Evolutionary conservation across 2,113 vertebrate genomes (phyloP).

Genomic region (Chrysochloris asiatica): DNA sequence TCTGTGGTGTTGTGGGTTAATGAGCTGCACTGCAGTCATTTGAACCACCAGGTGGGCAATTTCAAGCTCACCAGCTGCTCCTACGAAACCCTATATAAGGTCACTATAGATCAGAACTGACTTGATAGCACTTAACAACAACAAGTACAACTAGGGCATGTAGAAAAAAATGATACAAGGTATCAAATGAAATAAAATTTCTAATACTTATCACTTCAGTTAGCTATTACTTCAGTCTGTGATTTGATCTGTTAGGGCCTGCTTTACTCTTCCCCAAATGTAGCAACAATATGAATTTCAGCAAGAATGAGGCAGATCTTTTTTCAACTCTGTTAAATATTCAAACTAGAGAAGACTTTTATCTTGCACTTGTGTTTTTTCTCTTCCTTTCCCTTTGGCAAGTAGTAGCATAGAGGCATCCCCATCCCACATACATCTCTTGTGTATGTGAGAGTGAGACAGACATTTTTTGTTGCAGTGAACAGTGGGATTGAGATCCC

Average conservation of each 20-base stretch:
- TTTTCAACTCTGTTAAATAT: neutral
- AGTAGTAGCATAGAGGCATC: neutral
- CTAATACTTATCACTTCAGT: neutral
- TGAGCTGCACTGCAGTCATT: no score
- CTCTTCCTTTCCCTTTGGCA: no score
- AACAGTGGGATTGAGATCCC: neutral
- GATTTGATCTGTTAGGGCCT: neutral
- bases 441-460: neutral
- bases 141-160: no score
- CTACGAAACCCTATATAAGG: no score
- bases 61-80: no score
- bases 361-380: no score
- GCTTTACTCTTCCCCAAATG: neutral
- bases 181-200: constrained; percentile 26
- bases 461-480: constrained; percentile 17
- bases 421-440: no score
- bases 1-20: no score
- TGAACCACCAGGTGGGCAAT: no score
- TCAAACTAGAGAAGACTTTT: neutral
- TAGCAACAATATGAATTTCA: neutral
- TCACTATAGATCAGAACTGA: no score
- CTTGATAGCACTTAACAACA: no score
- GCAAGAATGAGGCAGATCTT: neutral
- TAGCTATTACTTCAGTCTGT: neutral
- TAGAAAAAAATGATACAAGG: neutral